phyloP scores from a whole-genome alignment of 1,140 invertebrate species.

The Triops longicaudatus region DNA sequence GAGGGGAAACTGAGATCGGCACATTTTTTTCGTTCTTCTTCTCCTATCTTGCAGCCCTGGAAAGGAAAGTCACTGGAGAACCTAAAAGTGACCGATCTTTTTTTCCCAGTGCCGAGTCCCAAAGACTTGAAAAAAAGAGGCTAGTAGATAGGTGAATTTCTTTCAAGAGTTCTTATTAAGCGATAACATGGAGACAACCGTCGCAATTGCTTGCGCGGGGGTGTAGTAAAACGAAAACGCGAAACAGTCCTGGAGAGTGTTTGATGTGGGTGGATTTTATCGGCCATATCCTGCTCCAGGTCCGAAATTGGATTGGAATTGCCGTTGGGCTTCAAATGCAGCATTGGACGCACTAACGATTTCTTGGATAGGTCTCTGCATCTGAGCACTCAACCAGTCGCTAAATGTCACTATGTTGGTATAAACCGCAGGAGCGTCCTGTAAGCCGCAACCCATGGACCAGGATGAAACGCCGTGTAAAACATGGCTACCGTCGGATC shows the following conservation, averaged over 20 bases:
- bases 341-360: slow-evolving; percentile 22
- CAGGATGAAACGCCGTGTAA: slow-evolving; percentile 64
- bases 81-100: neutral
- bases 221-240: neutral
- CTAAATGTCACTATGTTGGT: slow-evolving; percentile 18
- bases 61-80: neutral
- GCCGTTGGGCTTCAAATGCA: slow-evolving; percentile 24
- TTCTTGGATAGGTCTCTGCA: slow-evolving; percentile 16
- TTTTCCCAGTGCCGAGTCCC: neutral
- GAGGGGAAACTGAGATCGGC: neutral
- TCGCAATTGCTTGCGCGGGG: neutral
- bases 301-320: slow-evolving; percentile 25
- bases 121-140: neutral
- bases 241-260: neutral
- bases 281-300: slow-evolving; percentile 26
- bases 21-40: neutral
- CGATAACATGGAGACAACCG: slow-evolving; percentile 1
- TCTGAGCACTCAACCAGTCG: slow-evolving; percentile 22
- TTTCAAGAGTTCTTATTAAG: slow-evolving; percentile 15
- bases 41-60: neutral
- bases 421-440: slow-evolving; percentile 21
- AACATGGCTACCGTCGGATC: slow-evolving; percentile 55
- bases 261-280: slow-evolving; percentile 23
- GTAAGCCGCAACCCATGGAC: slow-evolving; percentile 49
- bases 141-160: slow-evolving; percentile 4